phyloP scores from a whole-genome alignment of 2,797 vertebrate genomes.

The Falco cherrug region DNA sequence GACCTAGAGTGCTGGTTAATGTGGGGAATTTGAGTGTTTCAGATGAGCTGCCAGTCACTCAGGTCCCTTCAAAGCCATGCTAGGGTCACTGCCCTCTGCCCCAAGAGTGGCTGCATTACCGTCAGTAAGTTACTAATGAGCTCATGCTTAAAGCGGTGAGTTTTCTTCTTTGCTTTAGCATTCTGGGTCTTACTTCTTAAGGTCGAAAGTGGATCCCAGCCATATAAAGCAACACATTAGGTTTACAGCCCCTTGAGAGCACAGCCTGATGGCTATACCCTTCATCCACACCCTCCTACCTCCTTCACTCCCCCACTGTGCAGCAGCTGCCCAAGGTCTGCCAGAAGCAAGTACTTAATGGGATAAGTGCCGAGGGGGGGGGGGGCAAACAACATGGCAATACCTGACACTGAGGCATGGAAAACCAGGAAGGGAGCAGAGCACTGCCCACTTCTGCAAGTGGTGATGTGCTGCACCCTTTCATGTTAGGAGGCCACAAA shows the following conservation, averaged over 20 bases:
- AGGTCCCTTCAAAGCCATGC: neutral
- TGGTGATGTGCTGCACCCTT: neutral
- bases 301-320: fast-evolving
- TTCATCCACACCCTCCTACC: neutral
- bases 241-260: neutral
- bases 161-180: neutral
- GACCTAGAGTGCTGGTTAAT: neutral
- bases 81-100: neutral
- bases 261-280: neutral
- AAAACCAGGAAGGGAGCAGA: neutral
- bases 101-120: neutral
- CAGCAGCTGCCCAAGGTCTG: neutral
- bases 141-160: neutral
- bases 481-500: neutral
- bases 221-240: neutral
- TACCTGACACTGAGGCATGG: neutral
- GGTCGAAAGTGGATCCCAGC: neutral
- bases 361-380: neutral
- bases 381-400: neutral
- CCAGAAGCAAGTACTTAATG: neutral
- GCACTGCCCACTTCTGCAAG: neutral
- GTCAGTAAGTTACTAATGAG: constrained; percentile 35
- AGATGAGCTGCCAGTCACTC: neutral
- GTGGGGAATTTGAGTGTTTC: neutral
- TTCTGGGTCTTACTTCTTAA: neutral